Conservation (phyloP, 2,888 invertebrate species). For the Acleris laterana region DNA sequence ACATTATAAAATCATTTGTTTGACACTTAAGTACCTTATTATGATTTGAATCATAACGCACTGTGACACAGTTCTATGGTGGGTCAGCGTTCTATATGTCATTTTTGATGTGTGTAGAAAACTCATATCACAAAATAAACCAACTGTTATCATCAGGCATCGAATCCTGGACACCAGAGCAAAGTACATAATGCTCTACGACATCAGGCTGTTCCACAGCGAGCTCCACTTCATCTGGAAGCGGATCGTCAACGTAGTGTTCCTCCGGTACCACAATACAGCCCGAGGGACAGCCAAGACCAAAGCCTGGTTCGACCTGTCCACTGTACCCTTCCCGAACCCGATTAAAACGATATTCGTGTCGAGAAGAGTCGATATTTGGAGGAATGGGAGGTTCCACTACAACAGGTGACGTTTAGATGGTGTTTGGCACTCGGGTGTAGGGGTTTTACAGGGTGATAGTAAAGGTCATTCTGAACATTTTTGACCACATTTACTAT, state of each 20-base stretch:
- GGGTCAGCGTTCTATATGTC: no score
- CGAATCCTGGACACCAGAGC: conserved; percentile 88
- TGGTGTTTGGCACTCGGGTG: no score
- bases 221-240: conserved; percentile 90
- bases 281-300: conserved; percentile 52
- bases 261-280: conserved; percentile 85
- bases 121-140: no score
- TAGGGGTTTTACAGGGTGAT: no score
- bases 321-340: conserved; percentile 90
- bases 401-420: conserved; percentile 63
- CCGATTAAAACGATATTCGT: conserved; percentile 81
- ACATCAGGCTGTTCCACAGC: conserved; percentile 86
- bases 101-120: no score
- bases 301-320: conserved; percentile 87
- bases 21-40: no score
- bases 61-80: no score
- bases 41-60: no score
- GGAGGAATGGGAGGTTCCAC: conserved; percentile 86
- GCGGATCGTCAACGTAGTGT: conserved; percentile 89
- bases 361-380: conserved; percentile 86
- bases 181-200: conserved; percentile 88
- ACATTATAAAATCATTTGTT: no score
- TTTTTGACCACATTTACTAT: no score
- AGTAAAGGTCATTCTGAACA: no score
- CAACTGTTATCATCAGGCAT: conserved; percentile 72